Percentiles rank a stretch among this genome's conserved stretches.
phyloP scores from a whole-genome alignment of 2,888 invertebrate genomes.

The Brenthis hecate region DNA sequence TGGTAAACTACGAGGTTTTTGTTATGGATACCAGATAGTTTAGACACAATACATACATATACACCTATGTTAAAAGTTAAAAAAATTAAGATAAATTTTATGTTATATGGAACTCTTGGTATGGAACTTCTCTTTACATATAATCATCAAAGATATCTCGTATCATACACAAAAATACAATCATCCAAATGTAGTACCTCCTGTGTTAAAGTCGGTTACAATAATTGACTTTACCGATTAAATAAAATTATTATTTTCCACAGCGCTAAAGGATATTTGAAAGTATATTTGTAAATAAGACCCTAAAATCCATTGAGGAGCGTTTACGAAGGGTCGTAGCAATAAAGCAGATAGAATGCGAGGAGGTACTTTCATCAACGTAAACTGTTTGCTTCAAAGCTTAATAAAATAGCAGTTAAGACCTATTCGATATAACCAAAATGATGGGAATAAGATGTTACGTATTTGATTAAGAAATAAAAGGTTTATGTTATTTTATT shows the following conservation, averaged over 20 bases:
- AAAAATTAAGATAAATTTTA: too few relatives aligned
- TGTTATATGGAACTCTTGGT: too few relatives aligned
- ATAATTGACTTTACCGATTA: neutral
- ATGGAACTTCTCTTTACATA: too few relatives aligned
- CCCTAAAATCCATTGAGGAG: constrained; percentile 26
- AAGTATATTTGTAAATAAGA: constrained; percentile 31
- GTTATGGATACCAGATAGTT: too few relatives aligned
- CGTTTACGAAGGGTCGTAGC: constrained; percentile 30
- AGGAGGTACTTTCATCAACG: constrained; percentile 31
- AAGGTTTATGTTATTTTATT: too few relatives aligned
- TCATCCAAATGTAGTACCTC: too few relatives aligned
- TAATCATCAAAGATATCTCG: too few relatives aligned
- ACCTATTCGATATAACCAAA: constrained; percentile 1
- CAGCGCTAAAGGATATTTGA: constrained; percentile 6
- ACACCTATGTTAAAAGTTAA: too few relatives aligned
- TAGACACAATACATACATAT: too few relatives aligned
- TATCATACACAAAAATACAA: too few relatives aligned
- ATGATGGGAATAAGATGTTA: constrained; percentile 2
- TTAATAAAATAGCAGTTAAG: constrained; percentile 20
- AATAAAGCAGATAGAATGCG: constrained; percentile 27
- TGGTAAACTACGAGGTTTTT: too few relatives aligned
- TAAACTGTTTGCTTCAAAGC: constrained; percentile 30
- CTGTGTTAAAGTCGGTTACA: too few relatives aligned
- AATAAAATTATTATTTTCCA: constrained; percentile 1
- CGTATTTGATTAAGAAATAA: neutral